Evolutionary conservation across 2,888 invertebrate genomes (phyloP).

Genomic region (Pristionchus entomophagus): DNA sequence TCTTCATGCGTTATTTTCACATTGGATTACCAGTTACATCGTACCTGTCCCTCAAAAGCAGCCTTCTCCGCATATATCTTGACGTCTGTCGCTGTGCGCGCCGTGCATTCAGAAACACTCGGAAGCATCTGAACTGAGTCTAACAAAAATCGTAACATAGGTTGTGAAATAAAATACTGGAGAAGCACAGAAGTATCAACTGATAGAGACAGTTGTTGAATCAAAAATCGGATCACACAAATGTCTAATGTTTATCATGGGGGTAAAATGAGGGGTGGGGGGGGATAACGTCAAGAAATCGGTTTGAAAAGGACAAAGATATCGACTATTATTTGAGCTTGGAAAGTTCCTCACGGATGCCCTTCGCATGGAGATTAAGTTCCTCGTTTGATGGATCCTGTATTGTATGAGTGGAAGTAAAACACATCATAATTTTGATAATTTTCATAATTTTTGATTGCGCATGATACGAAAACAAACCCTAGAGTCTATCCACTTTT

Average conservation of each 20-base stretch:
- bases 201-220: not conserved
- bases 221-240: too few relatives aligned
- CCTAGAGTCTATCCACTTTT: not conserved
- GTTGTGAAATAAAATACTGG: not conserved
- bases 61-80: conserved; percentile 6
- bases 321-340: not conserved
- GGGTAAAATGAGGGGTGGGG: not conserved
- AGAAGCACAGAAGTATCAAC: not conserved
- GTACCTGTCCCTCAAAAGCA: conserved; percentile 19
- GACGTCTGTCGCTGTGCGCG: not conserved
- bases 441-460: too few relatives aligned
- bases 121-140: conserved; percentile 1
- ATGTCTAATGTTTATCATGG: not conserved
- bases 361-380: not conserved
- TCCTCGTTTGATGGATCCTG: not conserved
- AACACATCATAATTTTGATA: too few relatives aligned
- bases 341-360: not conserved
- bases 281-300: not conserved
- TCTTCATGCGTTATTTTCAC: not conserved
- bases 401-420: too few relatives aligned
- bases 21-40: not conserved
- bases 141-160: too few relatives aligned
- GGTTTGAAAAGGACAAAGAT: not conserved
- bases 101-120: not conserved
- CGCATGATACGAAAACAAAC: not conserved